These are phyloP conservation scores for Passer montanus DNA, from an alignment of 2,113 vertebrate genomes.

Conservation along the genomic window DNA sequence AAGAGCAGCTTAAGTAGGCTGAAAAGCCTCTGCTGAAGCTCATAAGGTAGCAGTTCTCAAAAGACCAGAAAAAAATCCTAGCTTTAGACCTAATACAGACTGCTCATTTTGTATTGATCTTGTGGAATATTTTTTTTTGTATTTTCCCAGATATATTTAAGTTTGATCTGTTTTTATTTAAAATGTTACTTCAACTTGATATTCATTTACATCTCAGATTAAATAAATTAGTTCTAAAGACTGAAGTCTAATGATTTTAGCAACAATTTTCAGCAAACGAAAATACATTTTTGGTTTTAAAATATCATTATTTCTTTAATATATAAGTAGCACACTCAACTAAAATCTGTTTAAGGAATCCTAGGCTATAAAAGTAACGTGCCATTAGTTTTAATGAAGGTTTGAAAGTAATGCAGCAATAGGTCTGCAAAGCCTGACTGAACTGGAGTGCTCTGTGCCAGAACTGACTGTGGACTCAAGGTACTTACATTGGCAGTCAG, in stretches of 20 bases:
- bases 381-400: constrained; percentile 24
- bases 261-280: constrained; percentile 16
- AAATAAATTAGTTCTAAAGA: neutral
- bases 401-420: constrained; percentile 8
- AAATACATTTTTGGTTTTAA: neutral
- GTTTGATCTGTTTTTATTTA: neutral
- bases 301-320: constrained; percentile 2
- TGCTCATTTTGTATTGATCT: neutral
- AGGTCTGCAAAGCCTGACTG: constrained; percentile 20
- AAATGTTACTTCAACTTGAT: neutral
- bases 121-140: neutral
- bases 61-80: neutral
- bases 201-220: neutral
- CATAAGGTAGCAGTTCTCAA: neutral
- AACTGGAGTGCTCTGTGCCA: neutral
- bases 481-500: constrained; percentile 6
- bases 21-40: constrained; percentile 13
- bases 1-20: neutral
- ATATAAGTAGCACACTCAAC: neutral
- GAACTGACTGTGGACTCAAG: neutral
- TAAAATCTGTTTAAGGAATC: constrained; percentile 14
- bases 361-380: constrained; percentile 11
- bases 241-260: neutral
- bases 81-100: neutral
- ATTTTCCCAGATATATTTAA: neutral